Evolutionary conservation across 2,888 invertebrate species (phyloP), one percentile per base, ranked within the genome.

Genomic region (Dysmachus trigonus): DNA sequence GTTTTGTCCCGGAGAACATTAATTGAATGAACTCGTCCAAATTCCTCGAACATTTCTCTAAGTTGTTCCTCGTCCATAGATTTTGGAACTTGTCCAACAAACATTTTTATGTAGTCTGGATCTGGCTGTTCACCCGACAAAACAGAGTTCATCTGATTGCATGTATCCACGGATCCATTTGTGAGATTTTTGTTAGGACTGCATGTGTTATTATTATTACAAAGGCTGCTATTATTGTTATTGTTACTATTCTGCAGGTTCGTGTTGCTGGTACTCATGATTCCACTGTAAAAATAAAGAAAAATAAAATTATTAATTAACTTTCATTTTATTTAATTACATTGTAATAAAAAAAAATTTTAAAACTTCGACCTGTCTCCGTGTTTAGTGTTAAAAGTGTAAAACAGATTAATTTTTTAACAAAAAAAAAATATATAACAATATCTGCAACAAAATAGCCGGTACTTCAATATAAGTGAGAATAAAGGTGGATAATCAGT

Each of bases 91-190:
- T 98, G 98, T 81, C 98, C 98, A 89, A 99, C 99, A 93, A 99
- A 99, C 99, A 99, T 99, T 94, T 94, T 99, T 91, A 99, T 99
- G 91, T 98, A 98, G 93, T 99, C 99, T 35, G 97, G 96, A 93
- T 99, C 99, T 15, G 99, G 99, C 93, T 98, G 95, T 90, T 97
- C 97, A 62, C 91, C 90, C 86, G 90, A 91, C 88, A 85, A 62
- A 15, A 15, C 38, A 3, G 53, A 53, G 53, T 85, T 87, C 84
- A 87, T 86, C 79, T 90, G 91, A 89, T 90, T 90, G 88, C 91
- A 91, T 86, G 90, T 89, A 82, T 92, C 91, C 85, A 90, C 86
- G 22, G 88, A 86, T 83, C 87, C 86, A 85, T 87, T 87, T 53
- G 88, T 89, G 87, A 91, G 90, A 90, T 92, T 92, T 4, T 91